Percentiles rank a stretch among this genome's conserved stretches.
phyloP scores from a whole-genome alignment of 2,888 invertebrate genomes.

The Crioceris asparagi region DNA sequence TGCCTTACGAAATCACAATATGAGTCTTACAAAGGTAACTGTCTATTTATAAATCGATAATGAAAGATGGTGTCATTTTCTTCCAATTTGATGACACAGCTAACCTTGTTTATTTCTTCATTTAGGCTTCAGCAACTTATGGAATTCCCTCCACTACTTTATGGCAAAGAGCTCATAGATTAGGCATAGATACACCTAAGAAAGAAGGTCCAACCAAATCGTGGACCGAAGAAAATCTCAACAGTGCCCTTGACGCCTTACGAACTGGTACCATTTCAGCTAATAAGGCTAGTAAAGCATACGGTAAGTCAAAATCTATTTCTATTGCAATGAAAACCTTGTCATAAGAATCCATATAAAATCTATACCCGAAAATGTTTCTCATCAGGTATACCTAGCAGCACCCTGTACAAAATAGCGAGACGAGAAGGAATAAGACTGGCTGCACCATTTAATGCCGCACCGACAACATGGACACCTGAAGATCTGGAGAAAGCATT shows the following conservation, averaged over 20 bases:
- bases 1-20: slow-evolving; percentile 73
- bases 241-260: slow-evolving; percentile 71
- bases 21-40: slow-evolving; percentile 75
- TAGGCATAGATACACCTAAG: slow-evolving; percentile 86
- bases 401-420: slow-evolving; percentile 85
- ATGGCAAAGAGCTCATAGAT: slow-evolving; percentile 81
- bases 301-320: slow-evolving; percentile 40
- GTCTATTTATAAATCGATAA: background rate
- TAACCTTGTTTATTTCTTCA: background rate
- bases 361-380: background rate
- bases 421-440: slow-evolving; percentile 79
- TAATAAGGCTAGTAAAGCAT: slow-evolving; percentile 85
- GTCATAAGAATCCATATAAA: background rate
- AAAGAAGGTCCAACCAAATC: slow-evolving; percentile 79
- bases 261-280: slow-evolving; percentile 79
- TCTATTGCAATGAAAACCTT: slow-evolving; percentile 3
- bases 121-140: slow-evolving; percentile 65
- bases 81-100: background rate
- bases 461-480: slow-evolving; percentile 79
- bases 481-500: slow-evolving; percentile 74
- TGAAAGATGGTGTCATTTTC: background rate
- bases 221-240: slow-evolving; percentile 78
- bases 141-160: slow-evolving; percentile 85
- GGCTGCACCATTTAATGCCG: slow-evolving; percentile 84
- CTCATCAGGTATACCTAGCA: slow-evolving; percentile 69